These are phyloP conservation scores for Dolichallabes microphthalmus DNA, from an alignment of 2,113 vertebrate genomes.

Conservation along the genomic window DNA sequence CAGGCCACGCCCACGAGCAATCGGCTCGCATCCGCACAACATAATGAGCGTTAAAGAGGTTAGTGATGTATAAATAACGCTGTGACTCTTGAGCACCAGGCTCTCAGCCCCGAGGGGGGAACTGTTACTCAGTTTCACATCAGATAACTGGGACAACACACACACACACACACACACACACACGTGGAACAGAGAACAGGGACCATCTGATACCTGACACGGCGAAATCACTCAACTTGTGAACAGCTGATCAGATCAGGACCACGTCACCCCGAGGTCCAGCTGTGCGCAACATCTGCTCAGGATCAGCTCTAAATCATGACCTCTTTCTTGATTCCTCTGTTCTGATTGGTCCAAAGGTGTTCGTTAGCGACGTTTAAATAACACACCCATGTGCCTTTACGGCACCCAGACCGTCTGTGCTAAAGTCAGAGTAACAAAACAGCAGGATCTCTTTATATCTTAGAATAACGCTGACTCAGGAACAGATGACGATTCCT, in stretches of 20 bases:
- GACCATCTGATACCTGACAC: conserved; percentile 6
- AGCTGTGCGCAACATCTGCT: conserved; percentile 13
- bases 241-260: neutral
- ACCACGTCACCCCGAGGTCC: neutral
- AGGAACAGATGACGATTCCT: too few relatives aligned
- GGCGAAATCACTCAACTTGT: neutral
- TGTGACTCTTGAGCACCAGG: neutral
- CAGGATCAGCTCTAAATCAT: neutral
- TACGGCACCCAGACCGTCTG: too few relatives aligned
- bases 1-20: neutral
- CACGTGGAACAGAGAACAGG: neutral
- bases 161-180: conserved; percentile 15
- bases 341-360: neutral
- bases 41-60: neutral
- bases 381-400: too few relatives aligned
- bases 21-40: neutral
- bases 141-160: conserved; percentile 4
- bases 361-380: neutral
- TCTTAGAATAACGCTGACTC: too few relatives aligned
- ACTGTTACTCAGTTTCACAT: neutral
- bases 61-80: neutral
- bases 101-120: conserved; percentile 1
- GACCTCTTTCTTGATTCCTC: neutral
- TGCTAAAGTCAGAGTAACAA: too few relatives aligned
- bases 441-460: too few relatives aligned